phyloP scores from a whole-genome alignment of 2,888 invertebrate genomes.

The Thecocarcelia acutangulata region DNA sequence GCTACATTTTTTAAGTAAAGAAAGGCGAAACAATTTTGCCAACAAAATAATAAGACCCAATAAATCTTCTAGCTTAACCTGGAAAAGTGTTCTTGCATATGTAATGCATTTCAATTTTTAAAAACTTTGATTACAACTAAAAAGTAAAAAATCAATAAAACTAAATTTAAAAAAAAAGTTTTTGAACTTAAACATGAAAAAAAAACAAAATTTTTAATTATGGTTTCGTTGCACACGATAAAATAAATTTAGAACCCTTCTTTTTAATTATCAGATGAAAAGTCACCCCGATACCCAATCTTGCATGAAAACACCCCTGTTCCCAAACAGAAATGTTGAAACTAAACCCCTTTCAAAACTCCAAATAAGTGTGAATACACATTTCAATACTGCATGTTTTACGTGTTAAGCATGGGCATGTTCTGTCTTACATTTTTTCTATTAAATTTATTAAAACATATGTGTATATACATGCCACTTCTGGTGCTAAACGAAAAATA shows the following conservation, averaged over 20 bases:
- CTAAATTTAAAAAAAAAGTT: too few species aligned
- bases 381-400: slow-evolving; percentile 46
- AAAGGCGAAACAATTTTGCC: too few species aligned
- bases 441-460: slow-evolving; percentile 17
- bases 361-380: slow-evolving; percentile 1
- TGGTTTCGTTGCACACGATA: slow-evolving; percentile 29
- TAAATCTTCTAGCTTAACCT: too few species aligned
- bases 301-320: slow-evolving; percentile 24
- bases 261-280: not conserved
- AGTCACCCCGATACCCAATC: not conserved
- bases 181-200: too few species aligned
- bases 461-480: slow-evolving; percentile 56
- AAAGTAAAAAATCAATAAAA: too few species aligned
- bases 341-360: not conserved
- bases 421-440: not conserved
- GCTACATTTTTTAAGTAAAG: too few species aligned
- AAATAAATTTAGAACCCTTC: not conserved
- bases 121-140: too few species aligned
- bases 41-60: too few species aligned
- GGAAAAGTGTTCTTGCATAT: too few species aligned
- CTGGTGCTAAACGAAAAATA: slow-evolving; percentile 15
- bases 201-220: slow-evolving; percentile 24
- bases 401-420: slow-evolving; percentile 55
- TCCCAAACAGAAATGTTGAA: not conserved
- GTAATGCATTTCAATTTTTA: too few species aligned